phyloP scores from a whole-genome alignment of 1,140 invertebrate species.

The Atta cephalotes region DNA sequence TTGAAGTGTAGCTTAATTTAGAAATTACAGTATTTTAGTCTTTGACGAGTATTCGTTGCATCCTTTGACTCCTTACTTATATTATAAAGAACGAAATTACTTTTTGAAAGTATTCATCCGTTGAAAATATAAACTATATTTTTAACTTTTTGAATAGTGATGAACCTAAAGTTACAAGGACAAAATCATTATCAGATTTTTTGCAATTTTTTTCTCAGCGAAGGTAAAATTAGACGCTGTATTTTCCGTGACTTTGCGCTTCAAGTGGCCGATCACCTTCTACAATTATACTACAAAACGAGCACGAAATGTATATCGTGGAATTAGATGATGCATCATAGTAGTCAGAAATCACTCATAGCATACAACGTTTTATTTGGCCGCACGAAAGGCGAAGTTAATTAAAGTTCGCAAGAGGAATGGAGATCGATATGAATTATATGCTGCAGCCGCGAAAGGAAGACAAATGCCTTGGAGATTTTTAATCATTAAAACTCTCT shows the following conservation, averaged over 20 bases:
- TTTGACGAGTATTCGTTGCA: background rate
- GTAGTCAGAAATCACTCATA: constrained; percentile 24
- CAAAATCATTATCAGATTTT: background rate
- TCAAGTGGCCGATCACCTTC: background rate
- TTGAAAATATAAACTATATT: background rate
- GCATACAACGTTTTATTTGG: constrained; percentile 12
- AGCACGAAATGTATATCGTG: background rate
- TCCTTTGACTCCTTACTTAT: background rate
- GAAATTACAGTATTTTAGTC: background rate
- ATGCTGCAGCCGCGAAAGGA: background rate
- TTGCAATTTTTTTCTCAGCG: background rate
- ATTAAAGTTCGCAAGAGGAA: constrained; percentile 40
- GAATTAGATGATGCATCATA: background rate
- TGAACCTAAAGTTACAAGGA: background rate
- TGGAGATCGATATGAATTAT: constrained; percentile 44
- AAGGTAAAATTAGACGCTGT: background rate
- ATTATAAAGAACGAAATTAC: no score
- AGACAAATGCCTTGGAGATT: background rate
- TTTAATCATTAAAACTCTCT: background rate
- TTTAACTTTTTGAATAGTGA: background rate
- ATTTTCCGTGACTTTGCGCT: background rate
- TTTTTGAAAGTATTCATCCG: background rate
- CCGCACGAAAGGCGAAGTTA: constrained; percentile 49
- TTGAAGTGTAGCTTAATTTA: background rate
- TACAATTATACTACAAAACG: background rate